Evolutionary conservation across 2,113 vertebrate species (phyloP), one percentile per base, ranked within the genome.

Genomic region (Cottus gobio): DNA sequence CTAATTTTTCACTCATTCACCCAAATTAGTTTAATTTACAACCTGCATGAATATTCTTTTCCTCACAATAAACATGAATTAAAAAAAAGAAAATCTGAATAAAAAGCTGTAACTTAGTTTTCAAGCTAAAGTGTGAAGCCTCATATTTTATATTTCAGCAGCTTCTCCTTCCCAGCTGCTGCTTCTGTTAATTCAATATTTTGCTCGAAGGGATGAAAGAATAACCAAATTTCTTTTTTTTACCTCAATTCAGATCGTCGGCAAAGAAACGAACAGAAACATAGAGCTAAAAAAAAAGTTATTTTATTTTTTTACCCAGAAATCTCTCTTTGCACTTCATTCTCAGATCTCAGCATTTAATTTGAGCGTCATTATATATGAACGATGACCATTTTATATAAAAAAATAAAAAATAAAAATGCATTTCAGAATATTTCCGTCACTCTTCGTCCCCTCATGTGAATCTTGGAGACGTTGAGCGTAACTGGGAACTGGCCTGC

Each of bases 401-500:
- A 44, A 54, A 22, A 52, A 52, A 31, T 2, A 24, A 18, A 12
- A 13, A 2, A 31, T 9, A 62, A 54, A n/a, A 56, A 76, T 18
- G 39, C 56, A 60, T 60, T 61, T 12, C 8, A 26, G 30, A 42
- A 57, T 28, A 24, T 34, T 52, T 30, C 5, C 28, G 13, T 64
- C 4, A 37, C 42, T 71, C 36, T 62, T 52, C 0, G 30, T n/a
- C 10, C 6, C 52, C 10, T 5, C 20, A 8, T 18, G 9, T 31
- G n/a, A n/a, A 69, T 52, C 20, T 31, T 20, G 1, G 20, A 22
- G 0, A 65, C 20, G 24, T 16, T 63, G 44, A 7, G 48, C 64
- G 75, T 16, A 82, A 77, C 82, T 71, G 86, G 80, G 86, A 82
- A 67, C 85, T 2, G 78, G 82, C 76, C 60, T 63, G 34, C 54